Evolutionary conservation across 2,888 invertebrate genomes (phyloP).

Genomic region (Eupithecia subfuscata): DNA sequence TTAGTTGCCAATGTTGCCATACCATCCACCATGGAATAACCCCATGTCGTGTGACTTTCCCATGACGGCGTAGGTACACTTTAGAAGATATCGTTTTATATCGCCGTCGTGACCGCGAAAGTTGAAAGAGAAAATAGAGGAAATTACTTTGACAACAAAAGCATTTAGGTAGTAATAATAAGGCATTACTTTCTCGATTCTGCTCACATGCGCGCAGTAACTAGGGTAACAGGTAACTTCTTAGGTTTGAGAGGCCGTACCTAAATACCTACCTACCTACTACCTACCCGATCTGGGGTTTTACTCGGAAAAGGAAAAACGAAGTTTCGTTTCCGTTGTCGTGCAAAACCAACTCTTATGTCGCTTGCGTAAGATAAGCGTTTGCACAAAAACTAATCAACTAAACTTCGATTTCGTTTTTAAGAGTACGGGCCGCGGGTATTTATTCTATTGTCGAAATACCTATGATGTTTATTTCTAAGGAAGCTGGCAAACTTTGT

Average conservation of each 20-base stretch:
- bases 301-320: too few species aligned
- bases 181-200: constrained; percentile 1
- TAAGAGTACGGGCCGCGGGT: too few species aligned
- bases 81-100: constrained; percentile 33
- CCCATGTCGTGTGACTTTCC: constrained; percentile 53
- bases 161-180: constrained; percentile 8
- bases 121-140: constrained; percentile 22
- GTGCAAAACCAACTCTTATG: too few species aligned
- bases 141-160: constrained; percentile 18
- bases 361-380: too few species aligned
- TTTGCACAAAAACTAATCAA: too few species aligned
- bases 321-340: too few species aligned
- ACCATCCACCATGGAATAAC: constrained; percentile 20
- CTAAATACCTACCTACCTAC: too few species aligned
- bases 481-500: too few species aligned
- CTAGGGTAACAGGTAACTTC: not conserved
- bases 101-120: constrained; percentile 40
- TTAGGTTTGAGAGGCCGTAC: not conserved
- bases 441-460: too few species aligned
- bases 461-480: too few species aligned
- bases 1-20: not conserved
- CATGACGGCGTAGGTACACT: constrained; percentile 40
- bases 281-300: too few species aligned
- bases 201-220: not conserved
- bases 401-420: too few species aligned